Conservation (phyloP, 2,113 vertebrate genomes). For the Malurus melanocephalus region DNA sequence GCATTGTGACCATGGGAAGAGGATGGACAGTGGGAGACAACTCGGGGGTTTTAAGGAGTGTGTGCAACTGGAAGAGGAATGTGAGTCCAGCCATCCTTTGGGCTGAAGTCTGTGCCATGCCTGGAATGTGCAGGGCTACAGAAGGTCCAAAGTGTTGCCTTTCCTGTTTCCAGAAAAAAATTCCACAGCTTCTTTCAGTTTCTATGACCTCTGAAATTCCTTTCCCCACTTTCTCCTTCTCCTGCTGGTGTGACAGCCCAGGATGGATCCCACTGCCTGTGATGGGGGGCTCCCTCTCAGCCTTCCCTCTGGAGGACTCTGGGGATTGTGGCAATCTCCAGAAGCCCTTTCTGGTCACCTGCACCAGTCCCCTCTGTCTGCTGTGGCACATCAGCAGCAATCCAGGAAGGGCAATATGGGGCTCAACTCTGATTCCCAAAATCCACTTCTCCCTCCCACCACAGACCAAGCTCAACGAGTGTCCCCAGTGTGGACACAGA, state of each 20-base stretch:
- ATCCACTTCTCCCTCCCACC: not conserved
- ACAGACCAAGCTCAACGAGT: not conserved
- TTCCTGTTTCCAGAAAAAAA: not conserved
- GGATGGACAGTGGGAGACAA: not conserved
- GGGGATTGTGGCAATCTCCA: not conserved
- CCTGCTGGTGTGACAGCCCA: not conserved
- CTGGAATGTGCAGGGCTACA: not conserved
- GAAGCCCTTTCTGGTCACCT: not conserved
- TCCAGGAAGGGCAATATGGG: not conserved
- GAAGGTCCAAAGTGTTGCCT: no score
- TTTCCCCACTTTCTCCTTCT: not conserved
- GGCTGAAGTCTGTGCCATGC: not conserved
- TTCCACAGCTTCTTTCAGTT: not conserved
- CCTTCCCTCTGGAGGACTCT: not conserved
- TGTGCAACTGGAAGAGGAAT: not conserved
- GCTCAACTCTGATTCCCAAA: not conserved
- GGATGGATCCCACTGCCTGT: not conserved
- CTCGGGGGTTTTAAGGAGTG: not conserved
- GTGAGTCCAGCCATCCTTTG: not conserved
- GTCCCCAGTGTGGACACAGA: not conserved
- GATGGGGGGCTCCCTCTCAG: not conserved
- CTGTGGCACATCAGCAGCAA: not conserved
- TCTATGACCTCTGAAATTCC: not conserved
- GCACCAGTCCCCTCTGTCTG: rapidly evolving
- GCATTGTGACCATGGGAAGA: not conserved